A percentile compares a stretch with the other conserved stretches of the same genome.
These are phyloP conservation scores for Pyrochroa serraticornis DNA, from an alignment of 2,888 invertebrate genomes.

Conservation along the genomic window DNA sequence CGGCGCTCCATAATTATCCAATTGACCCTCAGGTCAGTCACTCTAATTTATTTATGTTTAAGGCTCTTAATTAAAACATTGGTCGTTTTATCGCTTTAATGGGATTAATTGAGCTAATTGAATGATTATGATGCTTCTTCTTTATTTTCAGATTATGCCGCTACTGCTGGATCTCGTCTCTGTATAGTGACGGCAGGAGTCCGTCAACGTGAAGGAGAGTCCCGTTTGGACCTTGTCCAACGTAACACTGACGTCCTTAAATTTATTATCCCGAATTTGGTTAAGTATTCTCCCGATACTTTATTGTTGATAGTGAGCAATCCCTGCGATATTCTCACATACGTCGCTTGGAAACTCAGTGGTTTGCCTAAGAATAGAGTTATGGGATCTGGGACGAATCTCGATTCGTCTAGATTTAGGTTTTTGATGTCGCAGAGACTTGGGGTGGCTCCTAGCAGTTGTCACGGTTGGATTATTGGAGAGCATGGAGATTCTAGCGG, in stretches of 20 bases:
- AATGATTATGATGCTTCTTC: neutral
- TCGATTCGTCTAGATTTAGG: constrained; percentile 90
- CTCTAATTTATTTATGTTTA: too few species aligned
- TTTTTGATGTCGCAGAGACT: constrained; percentile 85
- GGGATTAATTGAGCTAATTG: too few species aligned
- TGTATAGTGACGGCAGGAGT: constrained; percentile 93
- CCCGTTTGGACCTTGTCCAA: constrained; percentile 85
- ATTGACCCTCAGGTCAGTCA: too few species aligned
- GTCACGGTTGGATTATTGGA: constrained; percentile 93
- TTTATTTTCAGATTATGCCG: constrained; percentile 68
- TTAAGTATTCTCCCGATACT: constrained; percentile 85
- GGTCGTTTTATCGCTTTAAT: too few species aligned
- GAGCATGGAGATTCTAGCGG: constrained; percentile 82
- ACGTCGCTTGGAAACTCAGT: constrained; percentile 93
- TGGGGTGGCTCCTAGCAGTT: constrained; percentile 80
- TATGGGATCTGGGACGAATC: constrained; percentile 91
- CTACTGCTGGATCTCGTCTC: constrained; percentile 79
- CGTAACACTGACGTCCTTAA: constrained; percentile 90
- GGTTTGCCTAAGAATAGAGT: constrained; percentile 85
- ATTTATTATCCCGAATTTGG: constrained; percentile 79
- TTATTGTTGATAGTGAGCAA: constrained; percentile 88
- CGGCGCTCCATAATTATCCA: too few species aligned
- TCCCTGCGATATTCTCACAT: constrained; percentile 91
- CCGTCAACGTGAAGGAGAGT: constrained; percentile 87
- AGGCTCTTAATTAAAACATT: too few species aligned